A percentile compares a stretch with the other conserved stretches of the same genome.
These are phyloP conservation scores for Pharmacophagus antenor DNA, from an alignment of 2,888 invertebrate genomes.

Conservation along the genomic window DNA sequence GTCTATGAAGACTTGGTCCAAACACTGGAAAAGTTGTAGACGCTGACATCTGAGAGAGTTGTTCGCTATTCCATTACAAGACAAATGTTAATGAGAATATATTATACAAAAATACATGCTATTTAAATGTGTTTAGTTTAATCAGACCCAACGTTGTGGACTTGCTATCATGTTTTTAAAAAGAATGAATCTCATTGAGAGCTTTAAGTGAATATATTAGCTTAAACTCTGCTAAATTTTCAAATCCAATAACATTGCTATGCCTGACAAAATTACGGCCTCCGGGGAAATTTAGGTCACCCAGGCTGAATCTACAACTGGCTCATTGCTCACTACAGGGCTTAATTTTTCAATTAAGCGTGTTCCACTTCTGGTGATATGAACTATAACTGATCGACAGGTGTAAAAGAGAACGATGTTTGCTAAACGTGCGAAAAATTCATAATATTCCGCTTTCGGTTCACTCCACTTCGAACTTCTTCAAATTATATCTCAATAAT, in stretches of 20 bases:
- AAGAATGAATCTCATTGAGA: constrained; percentile 1
- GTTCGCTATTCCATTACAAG: too few relatives aligned
- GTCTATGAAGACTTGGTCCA: too few relatives aligned
- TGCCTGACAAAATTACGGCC: constrained; percentile 17
- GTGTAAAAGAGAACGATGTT: not conserved
- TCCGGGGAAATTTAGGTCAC: constrained; percentile 19
- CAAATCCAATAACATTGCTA: constrained; percentile 13
- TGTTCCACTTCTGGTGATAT: constrained; percentile 12
- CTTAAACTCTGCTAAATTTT: not conserved
- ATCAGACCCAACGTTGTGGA: too few relatives aligned
- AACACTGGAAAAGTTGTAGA: too few relatives aligned
- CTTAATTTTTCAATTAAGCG: constrained; percentile 23
- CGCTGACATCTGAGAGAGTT: too few relatives aligned
- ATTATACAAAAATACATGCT: too few relatives aligned
- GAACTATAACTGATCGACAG: constrained; percentile 19
- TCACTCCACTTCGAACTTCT: not conserved
- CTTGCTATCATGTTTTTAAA: not conserved
- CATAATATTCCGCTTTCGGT: not conserved
- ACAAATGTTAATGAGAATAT: too few relatives aligned
- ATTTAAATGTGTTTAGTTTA: too few relatives aligned
- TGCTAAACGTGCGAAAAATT: not conserved
- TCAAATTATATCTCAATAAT: not conserved
- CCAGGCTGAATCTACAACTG: not conserved
- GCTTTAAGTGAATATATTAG: not conserved
- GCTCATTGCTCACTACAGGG: constrained; percentile 7